Evolutionary conservation across 2,797 vertebrate species (phyloP).

Genomic region (Lithobates sylvaticus): DNA sequence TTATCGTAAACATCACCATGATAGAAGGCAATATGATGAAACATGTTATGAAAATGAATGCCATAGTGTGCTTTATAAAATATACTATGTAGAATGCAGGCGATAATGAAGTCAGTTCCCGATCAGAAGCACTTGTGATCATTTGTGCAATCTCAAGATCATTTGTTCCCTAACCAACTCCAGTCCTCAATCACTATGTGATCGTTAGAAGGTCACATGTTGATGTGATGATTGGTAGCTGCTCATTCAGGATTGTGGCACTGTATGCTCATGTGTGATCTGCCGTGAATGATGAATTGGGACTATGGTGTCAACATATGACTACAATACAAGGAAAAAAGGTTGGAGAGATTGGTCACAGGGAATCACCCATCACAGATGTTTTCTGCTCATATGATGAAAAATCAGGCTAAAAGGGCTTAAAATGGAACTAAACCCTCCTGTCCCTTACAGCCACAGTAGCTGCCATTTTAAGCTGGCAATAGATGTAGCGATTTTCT

Average conservation of each 20-base stretch:
- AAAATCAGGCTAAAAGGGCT: not conserved
- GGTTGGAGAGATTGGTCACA: not conserved
- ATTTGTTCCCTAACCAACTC: no score
- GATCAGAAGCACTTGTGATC: not conserved
- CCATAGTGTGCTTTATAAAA: no score
- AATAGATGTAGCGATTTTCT: no score
- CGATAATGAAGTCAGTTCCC: not conserved
- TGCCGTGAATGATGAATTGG: not conserved
- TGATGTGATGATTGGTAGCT: not conserved
- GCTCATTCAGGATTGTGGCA: not conserved
- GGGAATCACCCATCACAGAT: no score
- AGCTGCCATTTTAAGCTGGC: no score
- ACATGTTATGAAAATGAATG: not conserved
- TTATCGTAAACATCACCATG: not conserved
- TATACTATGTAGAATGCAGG: not conserved
- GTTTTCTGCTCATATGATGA: not conserved
- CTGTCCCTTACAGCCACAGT: no score
- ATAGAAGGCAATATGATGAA: not conserved
- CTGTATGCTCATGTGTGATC: not conserved
- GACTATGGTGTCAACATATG: not conserved
- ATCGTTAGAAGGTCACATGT: not conserved
- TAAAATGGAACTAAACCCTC: no score
- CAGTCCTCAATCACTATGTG: not conserved
- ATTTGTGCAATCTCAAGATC: no score
- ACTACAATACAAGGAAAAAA: not conserved